Conservation (phyloP, 2,113 vertebrate species). For the Naja naja region DNA sequence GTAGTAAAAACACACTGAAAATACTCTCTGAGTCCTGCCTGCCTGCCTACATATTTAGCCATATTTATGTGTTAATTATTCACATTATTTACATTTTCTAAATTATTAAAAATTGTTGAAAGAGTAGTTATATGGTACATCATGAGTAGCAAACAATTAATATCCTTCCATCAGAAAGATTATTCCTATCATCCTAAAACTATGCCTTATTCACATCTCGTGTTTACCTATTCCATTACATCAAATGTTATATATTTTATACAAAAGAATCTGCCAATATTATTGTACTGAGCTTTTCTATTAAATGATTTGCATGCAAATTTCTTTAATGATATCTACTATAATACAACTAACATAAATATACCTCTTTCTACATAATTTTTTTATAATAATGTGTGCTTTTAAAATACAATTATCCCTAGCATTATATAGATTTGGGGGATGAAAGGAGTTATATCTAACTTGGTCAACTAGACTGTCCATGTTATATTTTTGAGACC, state of each 20-base stretch:
- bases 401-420: background rate
- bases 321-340: background rate
- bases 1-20: background rate
- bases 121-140: background rate
- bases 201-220: background rate
- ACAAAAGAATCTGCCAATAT: background rate
- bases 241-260: background rate
- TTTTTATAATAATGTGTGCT: background rate
- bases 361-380: background rate
- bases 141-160: background rate
- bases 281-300: background rate
- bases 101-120: background rate
- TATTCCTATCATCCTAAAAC: background rate
- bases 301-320: background rate
- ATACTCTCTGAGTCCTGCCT: background rate
- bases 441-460: background rate
- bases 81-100: background rate
- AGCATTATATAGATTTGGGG: background rate
- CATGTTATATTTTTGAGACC: background rate
- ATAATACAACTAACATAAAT: background rate
- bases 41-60: background rate
- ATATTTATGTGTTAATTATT: background rate
- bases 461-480: background rate
- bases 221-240: background rate
- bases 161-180: background rate